phyloP scores from a whole-genome alignment of 2,113 vertebrate species.

The Syngnathus scovelli region DNA sequence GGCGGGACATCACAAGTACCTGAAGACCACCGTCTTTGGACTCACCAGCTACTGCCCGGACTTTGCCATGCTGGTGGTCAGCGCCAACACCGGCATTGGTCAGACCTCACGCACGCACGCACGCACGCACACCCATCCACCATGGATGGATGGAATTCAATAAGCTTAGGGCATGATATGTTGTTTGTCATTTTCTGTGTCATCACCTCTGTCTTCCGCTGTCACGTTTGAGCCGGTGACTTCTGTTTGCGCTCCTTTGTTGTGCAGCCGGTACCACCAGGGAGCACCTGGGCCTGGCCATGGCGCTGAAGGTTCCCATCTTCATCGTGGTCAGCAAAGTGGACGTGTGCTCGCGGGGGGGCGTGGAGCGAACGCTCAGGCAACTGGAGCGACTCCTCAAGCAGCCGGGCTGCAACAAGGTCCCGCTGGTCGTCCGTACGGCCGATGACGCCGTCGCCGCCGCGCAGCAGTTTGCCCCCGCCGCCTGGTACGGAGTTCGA shows the following conservation, averaged over 20 bases:
- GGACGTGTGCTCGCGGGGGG: conserved; percentile 86
- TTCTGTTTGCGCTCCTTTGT: no score
- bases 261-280: conserved; percentile 85
- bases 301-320: conserved; percentile 96
- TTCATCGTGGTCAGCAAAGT: conserved; percentile 97
- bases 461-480: conserved; percentile 93
- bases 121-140: no score
- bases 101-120: conserved; percentile 8
- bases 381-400: conserved; percentile 93
- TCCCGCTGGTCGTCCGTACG: conserved; percentile 82
- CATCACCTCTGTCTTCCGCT: no score
- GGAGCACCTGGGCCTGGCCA: conserved; percentile 92
- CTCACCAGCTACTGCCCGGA: conserved; percentile 97
- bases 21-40: conserved; percentile 98
- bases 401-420: conserved; percentile 96
- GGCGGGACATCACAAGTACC: conserved; percentile 96
- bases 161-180: no score
- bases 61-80: conserved; percentile 95
- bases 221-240: no score
- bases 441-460: conserved; percentile 91
- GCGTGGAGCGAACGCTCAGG: conserved; percentile 88
- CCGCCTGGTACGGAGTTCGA: conserved; percentile 75
- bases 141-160: no score
- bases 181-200: no score
- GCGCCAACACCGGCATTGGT: conserved; percentile 97